Evolutionary conservation across 2,113 vertebrate species (phyloP).

Genomic region (Theropithecus gelada): DNA sequence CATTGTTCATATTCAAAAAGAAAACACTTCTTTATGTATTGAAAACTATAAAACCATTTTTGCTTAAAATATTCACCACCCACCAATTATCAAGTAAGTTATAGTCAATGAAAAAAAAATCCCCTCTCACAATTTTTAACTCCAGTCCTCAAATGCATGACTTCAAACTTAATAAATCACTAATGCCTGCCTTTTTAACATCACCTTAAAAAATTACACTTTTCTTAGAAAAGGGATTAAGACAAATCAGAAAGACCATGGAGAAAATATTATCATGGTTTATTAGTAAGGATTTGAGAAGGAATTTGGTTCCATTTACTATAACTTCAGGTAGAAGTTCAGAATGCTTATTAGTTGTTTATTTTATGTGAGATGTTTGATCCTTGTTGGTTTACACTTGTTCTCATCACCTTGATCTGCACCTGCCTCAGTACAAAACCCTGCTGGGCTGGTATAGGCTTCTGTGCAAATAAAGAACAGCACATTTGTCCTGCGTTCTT

Average conservation of each 20-base stretch:
- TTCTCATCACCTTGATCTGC: neutral
- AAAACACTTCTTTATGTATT: neutral
- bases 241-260: neutral
- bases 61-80: neutral
- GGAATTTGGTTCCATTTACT: neutral
- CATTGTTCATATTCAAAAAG: neutral
- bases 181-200: neutral
- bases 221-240: neutral
- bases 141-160: neutral
- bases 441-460: neutral
- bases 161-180: neutral
- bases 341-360: neutral
- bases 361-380: neutral
- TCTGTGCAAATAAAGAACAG: neutral
- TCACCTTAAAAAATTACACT: neutral
- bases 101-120: neutral
- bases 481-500: neutral
- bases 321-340: neutral
- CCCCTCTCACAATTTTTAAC: neutral
- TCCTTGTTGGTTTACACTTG: neutral
- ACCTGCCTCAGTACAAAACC: neutral
- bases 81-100: neutral
- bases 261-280: neutral
- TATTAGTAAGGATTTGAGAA: neutral
- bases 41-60: neutral